Evolutionary conservation across 1,140 invertebrate species (phyloP).

Genomic region (Bilobella aurantiaca): DNA sequence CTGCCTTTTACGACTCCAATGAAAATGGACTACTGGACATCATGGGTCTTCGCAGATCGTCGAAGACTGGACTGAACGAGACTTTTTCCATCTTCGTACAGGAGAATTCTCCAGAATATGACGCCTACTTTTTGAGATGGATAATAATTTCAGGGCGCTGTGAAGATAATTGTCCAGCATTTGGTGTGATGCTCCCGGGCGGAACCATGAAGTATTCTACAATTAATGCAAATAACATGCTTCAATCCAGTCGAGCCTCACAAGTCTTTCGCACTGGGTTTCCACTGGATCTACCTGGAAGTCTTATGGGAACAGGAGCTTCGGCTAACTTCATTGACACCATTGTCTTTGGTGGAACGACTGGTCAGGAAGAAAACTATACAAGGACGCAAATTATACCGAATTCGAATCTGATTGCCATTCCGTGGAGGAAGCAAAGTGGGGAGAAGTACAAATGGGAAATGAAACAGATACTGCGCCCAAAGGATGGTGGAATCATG

Average conservation of each 20-base stretch:
- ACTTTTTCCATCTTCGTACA: constrained; percentile 59
- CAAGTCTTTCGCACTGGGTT: constrained; percentile 88
- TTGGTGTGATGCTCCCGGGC: constrained; percentile 75
- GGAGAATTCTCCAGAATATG: constrained; percentile 80
- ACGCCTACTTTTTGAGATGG: constrained; percentile 90
- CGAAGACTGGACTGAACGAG: constrained; percentile 13
- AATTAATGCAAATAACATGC: constrained; percentile 66
- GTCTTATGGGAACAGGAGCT: constrained; percentile 87
- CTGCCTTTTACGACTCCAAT: constrained; percentile 84
- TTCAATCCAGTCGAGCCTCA: constrained; percentile 60
- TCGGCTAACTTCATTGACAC: constrained; percentile 95
- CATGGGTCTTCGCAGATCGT: constrained; percentile 54
- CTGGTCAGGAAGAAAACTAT: constrained; percentile 30
- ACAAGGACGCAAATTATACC: constrained; percentile 81
- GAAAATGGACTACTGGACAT: constrained; percentile 71
- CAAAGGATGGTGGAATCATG: constrained; percentile 74
- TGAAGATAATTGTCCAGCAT: constrained; percentile 48
- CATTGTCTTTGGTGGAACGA: constrained; percentile 57
- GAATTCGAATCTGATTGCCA: constrained; percentile 92
- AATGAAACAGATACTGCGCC: constrained; percentile 87
- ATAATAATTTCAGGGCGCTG: constrained; percentile 58
- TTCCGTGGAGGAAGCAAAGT: constrained; percentile 65
- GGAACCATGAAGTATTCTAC: constrained; percentile 77
- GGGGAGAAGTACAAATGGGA: constrained; percentile 71
- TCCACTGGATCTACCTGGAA: constrained; percentile 83